A percentile compares a stretch with the other conserved stretches of the same genome.
Evolutionary conservation across 2,113 vertebrate genomes (phyloP).

Genomic region (Oryctolagus cuniculus): DNA sequence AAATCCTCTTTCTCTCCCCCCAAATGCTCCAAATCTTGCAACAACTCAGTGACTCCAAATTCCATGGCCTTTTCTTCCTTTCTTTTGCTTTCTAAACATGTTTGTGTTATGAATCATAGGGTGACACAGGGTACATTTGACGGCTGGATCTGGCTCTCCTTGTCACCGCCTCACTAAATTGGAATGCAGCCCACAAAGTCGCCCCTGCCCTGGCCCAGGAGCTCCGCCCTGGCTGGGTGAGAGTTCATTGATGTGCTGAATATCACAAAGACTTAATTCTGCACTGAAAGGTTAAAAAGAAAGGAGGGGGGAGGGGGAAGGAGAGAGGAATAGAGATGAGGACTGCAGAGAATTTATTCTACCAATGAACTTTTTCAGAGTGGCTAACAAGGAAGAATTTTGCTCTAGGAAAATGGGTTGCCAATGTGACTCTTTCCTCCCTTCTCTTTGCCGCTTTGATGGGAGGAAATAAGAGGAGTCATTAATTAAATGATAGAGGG

Average conservation of each 20-base stretch:
- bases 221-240: conserved; percentile 44
- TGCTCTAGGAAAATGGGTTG: conserved; percentile 1
- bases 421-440: neutral
- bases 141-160: neutral
- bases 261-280: conserved; percentile 85
- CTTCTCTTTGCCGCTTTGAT: neutral
- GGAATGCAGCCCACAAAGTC: conserved; percentile 19
- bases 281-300: conserved; percentile 78
- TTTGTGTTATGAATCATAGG: conserved; percentile 52
- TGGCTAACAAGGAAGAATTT: conserved; percentile 41
- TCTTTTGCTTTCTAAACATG: conserved; percentile 52
- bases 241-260: conserved; percentile 67
- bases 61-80: neutral
- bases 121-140: neutral
- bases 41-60: conserved; percentile 40
- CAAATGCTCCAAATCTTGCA: conserved; percentile 54
- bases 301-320: conserved; percentile 31
- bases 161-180: conserved; percentile 5
- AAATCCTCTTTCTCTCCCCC: conserved; percentile 9
- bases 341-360: conserved; percentile 76
- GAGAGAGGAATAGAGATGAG: conserved; percentile 66
- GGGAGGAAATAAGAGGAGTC: neutral
- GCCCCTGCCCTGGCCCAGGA: neutral
- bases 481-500: neutral
- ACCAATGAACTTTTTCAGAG: conserved; percentile 78